phyloP scores from a whole-genome alignment of 2,888 invertebrate genomes.

The Netelia inedita region DNA sequence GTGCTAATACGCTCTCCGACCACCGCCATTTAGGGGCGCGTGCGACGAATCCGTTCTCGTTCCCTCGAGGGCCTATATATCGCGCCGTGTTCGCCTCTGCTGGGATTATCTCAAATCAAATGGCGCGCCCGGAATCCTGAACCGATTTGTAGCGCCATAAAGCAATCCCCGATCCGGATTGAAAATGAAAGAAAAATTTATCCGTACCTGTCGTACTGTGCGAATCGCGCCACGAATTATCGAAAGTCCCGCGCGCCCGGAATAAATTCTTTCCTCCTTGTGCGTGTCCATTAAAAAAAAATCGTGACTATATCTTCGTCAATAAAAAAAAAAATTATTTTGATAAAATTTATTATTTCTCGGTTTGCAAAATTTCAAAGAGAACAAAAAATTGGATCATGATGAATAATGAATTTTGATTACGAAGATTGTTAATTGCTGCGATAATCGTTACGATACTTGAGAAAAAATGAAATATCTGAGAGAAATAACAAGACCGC shows the following conservation, averaged over 20 bases:
- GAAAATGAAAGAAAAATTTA: constrained; percentile 66
- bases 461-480: too few species aligned
- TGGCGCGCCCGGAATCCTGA: constrained; percentile 82
- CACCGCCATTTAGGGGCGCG: constrained; percentile 81
- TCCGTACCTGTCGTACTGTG: constrained; percentile 41
- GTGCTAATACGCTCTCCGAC: constrained; percentile 52
- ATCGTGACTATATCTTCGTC: background rate
- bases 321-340: background rate
- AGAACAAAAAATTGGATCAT: too few species aligned
- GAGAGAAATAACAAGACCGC: constrained; percentile 7
- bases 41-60: constrained; percentile 81
- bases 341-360: too few species aligned
- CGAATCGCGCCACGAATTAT: background rate
- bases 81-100: constrained; percentile 38
- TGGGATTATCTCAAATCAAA: constrained; percentile 82
- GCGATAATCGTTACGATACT: too few species aligned
- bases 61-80: constrained; percentile 59
- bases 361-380: too few species aligned
- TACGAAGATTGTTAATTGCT: too few species aligned
- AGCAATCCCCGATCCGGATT: constrained; percentile 72
- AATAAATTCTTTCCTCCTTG: background rate
- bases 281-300: background rate
- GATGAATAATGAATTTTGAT: too few species aligned
- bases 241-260: background rate
- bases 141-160: constrained; percentile 82